phyloP scores from a whole-genome alignment of 2,797 vertebrate species.

The Apodemus agrarius region DNA sequence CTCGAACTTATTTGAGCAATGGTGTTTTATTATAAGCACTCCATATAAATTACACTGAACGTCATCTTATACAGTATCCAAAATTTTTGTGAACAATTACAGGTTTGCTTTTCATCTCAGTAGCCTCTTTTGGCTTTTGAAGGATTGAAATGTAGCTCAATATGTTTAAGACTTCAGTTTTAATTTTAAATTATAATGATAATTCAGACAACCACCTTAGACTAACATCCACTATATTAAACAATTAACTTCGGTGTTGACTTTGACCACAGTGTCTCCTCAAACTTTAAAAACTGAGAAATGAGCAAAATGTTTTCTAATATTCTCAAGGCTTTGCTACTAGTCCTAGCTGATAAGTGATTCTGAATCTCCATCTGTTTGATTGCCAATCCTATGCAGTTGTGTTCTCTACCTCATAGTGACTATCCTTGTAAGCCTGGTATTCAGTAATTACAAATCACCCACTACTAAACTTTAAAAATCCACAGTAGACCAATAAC shows the following conservation, averaged over 20 bases:
- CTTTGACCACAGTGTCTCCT: not conserved
- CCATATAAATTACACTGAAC: not conserved
- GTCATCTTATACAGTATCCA: not conserved
- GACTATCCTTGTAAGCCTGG: not conserved
- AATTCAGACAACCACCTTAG: not conserved
- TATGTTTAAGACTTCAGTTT: not conserved
- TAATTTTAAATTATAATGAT: slow-evolving; percentile 14
- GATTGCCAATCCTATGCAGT: not conserved
- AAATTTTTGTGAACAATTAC: not conserved
- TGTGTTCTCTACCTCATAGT: not conserved
- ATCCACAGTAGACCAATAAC: not conserved
- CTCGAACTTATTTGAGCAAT: not conserved
- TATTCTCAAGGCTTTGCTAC: not conserved
- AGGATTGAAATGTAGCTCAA: not conserved
- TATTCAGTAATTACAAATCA: not conserved
- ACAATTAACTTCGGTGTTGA: not conserved
- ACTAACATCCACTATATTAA: not conserved
- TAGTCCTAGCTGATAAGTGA: not conserved
- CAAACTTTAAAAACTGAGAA: not conserved
- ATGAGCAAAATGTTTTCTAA: not conserved
- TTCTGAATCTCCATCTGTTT: not conserved
- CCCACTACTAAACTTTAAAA: not conserved
- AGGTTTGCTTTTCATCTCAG: not conserved
- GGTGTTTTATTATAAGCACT: not conserved
- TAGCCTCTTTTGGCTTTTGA: not conserved